These are phyloP conservation scores for Ethmia dodecea DNA, from an alignment of 2,888 invertebrate species.

Conservation along the genomic window DNA sequence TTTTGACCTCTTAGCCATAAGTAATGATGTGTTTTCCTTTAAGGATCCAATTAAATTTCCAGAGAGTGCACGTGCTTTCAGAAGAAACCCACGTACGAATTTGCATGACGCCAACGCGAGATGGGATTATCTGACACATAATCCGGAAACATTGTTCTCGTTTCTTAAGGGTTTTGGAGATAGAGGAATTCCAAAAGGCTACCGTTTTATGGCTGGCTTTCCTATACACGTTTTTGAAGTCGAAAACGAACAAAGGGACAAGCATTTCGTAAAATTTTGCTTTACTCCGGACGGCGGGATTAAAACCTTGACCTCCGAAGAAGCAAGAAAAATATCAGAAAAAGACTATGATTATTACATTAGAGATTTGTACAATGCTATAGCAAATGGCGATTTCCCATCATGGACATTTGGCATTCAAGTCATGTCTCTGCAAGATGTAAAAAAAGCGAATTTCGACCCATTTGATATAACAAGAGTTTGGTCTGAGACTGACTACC, in stretches of 20 bases:
- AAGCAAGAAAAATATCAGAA: conserved; percentile 79
- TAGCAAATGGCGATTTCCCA: conserved; percentile 79
- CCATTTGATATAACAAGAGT: conserved; percentile 64
- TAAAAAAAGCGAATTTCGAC: conserved; percentile 48
- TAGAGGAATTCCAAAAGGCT: conserved; percentile 92
- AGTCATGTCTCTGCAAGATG: conserved; percentile 51
- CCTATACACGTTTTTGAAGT: conserved; percentile 93
- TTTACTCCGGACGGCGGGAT: conserved; percentile 92
- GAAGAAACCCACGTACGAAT: conserved; percentile 72
- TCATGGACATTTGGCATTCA: conserved; percentile 60
- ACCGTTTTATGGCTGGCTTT: conserved; percentile 92
- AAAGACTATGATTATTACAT: conserved; percentile 89
- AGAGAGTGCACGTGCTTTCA: conserved; percentile 71
- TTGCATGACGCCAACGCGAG: conserved; percentile 30
- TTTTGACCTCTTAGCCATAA: conserved; percentile 28
- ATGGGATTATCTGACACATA: conserved; percentile 71
- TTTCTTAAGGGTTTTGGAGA: conserved; percentile 88
- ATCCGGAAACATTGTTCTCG: conserved; percentile 83
- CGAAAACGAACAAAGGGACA: conserved; percentile 82
- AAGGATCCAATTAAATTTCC: conserved; percentile 73
- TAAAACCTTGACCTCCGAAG: conserved; percentile 80
- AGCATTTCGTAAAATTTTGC: conserved; percentile 91
- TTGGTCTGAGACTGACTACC: conserved; percentile 62
- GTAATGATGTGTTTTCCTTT: conserved; percentile 75
- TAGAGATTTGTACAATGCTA: conserved; percentile 90